phyloP scores from a whole-genome alignment of 2,113 vertebrate species.

The Seriola aureovittata region DNA sequence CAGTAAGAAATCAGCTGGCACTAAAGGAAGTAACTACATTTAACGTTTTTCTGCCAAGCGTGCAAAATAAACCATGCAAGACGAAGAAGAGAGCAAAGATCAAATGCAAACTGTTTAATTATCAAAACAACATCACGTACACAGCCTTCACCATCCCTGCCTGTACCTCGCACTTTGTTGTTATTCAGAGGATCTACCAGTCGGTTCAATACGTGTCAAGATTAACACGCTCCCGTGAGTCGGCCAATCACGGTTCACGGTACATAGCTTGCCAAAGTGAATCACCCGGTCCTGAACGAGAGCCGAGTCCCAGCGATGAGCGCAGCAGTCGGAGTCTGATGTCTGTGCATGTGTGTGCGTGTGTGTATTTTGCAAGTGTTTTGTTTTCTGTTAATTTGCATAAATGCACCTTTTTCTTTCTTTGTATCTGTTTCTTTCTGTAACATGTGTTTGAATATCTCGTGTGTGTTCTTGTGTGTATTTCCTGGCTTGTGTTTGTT shows the following conservation, averaged over 20 bases:
- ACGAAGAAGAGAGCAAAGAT: background rate
- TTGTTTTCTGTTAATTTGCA: background rate
- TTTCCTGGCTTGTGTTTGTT: background rate
- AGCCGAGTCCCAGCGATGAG: slow-evolving; percentile 36
- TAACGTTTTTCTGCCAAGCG: background rate
- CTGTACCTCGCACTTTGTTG: slow-evolving; percentile 28
- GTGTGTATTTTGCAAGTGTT: background rate
- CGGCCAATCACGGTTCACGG: slow-evolving; percentile 62
- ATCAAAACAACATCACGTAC: background rate
- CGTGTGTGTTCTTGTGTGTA: background rate
- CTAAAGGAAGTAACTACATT: background rate
- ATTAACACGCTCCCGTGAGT: slow-evolving; percentile 50
- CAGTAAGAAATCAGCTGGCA: background rate
- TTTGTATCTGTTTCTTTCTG: background rate
- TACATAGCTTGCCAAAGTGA: slow-evolving; percentile 46
- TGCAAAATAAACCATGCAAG: background rate
- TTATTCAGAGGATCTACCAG: slow-evolving; percentile 43
- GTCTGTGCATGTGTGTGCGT: slow-evolving; percentile 1
- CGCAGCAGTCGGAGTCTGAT: slow-evolving; percentile 23
- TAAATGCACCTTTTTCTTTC: background rate
- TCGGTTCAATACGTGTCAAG: slow-evolving; percentile 39
- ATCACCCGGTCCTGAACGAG: slow-evolving; percentile 41
- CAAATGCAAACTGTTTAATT: background rate
- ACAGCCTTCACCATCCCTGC: background rate
- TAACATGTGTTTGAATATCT: background rate